Evolutionary conservation across 2,113 vertebrate genomes (phyloP), one percentile per base, ranked within the genome.

Genomic region (Capreolus pygargus): DNA sequence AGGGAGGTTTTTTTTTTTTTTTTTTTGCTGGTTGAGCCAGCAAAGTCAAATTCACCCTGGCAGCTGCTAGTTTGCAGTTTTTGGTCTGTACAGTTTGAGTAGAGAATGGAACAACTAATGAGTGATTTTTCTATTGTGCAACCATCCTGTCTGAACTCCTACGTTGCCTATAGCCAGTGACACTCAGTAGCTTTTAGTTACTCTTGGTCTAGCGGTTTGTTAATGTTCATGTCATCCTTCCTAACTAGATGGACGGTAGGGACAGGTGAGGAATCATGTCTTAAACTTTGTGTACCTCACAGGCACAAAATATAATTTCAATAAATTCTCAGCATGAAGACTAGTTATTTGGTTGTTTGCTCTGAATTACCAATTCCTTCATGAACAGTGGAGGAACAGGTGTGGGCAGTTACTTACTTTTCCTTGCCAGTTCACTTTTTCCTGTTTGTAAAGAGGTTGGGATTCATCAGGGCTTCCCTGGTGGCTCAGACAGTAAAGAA

Each of bases 341-440:
- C 47, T 33, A 70, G 67, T n/a, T 25, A 52, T 11, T 52, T 58
- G 60, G 45, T 61, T 47, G 58, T 54, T 91, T 89, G 70, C n/a
- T 88, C 67, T 76, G 57, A 89, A 86, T 54, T 58, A n/a, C 74
- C n/a, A 61, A 57, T 94, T 97, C 84, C 89, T 96, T 57, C 60
- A 96, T 88, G 94, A n/a, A 33, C 39, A 39, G 2, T 60, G 25
- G 74, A 94, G 61, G 57, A 92, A 36, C 57, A 50, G 43, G 23
- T 95, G 39, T 60, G 74, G 47, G 27, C 52, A 86, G 87, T 30
- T 89, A 16, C 70, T 85, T 83, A 45, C 55, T 97, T 98, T 76
- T 70, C 17, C n/a, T 89, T 47, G 27, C 82, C 15, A 7, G 55
- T 92, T 83, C 64, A 52, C 87, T 74, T 89, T 86, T 95, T 64